Conservation (phyloP, 2,888 invertebrate genomes). For the Ditula angustiorana region DNA sequence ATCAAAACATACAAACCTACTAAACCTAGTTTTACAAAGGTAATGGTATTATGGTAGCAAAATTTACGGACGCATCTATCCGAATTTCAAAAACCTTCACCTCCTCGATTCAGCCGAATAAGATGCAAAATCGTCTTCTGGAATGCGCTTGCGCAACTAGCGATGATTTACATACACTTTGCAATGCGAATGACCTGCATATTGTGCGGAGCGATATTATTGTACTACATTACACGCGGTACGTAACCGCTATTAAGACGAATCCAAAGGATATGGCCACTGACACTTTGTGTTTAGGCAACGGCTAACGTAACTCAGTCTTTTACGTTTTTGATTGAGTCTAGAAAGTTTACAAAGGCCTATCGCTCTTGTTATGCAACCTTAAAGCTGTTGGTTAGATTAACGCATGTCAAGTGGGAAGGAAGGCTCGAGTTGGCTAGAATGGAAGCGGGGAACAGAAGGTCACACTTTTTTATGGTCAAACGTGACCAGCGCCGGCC, state of each 20-base stretch:
- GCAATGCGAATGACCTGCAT: conserved; percentile 39
- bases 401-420: neutral
- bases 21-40: too few species aligned
- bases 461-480: neutral
- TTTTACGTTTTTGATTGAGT: conserved; percentile 12
- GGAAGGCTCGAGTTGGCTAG: neutral
- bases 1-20: too few species aligned
- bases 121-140: conserved; percentile 3
- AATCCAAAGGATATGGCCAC: conserved; percentile 27
- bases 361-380: neutral
- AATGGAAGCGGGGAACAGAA: neutral
- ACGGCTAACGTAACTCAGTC: neutral
- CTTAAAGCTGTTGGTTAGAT: neutral
- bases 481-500: too few species aligned
- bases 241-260: conserved; percentile 31
- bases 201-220: conserved; percentile 34
- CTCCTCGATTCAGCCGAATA: neutral
- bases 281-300: conserved; percentile 21
- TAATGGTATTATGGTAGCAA: too few species aligned
- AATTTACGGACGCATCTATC: neutral
- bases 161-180: conserved; percentile 23
- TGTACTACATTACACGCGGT: conserved; percentile 29
- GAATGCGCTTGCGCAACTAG: conserved; percentile 34
- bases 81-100: neutral
- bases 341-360: conserved; percentile 14